These are phyloP conservation scores for Hylaeus volcanicus DNA, from an alignment of 1,140 invertebrate species.

Conservation along the genomic window DNA sequence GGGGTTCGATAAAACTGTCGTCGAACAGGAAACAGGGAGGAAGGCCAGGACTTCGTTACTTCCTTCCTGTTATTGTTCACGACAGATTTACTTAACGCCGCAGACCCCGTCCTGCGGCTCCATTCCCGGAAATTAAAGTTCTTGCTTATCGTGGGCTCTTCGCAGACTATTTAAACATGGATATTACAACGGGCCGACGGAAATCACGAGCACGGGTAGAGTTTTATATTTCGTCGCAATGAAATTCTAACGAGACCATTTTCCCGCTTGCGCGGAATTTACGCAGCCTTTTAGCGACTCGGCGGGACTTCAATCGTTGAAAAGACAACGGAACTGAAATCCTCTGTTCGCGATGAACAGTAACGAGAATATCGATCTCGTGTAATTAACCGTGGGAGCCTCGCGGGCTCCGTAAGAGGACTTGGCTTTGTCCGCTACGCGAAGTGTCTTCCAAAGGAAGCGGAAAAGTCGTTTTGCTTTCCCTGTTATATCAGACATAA, in stretches of 20 bases:
- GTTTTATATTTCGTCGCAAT: neutral
- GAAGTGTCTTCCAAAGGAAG: too few relatives aligned
- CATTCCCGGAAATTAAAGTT: conserved; percentile 20
- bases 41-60: conserved; percentile 12
- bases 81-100: conserved; percentile 9
- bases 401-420: neutral
- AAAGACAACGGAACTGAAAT: neutral
- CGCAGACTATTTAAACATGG: conserved; percentile 8
- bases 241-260: neutral
- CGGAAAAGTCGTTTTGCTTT: too few relatives aligned
- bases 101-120: neutral
- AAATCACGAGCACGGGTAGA: neutral
- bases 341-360: neutral
- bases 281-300: neutral
- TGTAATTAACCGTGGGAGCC: neutral
- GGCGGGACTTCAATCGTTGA: too few relatives aligned
- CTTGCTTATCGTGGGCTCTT: neutral
- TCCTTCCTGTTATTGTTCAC: conserved; percentile 22
- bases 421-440: too few relatives aligned
- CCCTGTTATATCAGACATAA: too few relatives aligned
- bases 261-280: neutral
- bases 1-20: conserved; percentile 12
- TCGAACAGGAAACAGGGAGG: neutral
- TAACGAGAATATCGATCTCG: neutral
- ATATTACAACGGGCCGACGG: neutral